phyloP scores from a whole-genome alignment of 2,888 invertebrate genomes.

The Eupsilia transversa region DNA sequence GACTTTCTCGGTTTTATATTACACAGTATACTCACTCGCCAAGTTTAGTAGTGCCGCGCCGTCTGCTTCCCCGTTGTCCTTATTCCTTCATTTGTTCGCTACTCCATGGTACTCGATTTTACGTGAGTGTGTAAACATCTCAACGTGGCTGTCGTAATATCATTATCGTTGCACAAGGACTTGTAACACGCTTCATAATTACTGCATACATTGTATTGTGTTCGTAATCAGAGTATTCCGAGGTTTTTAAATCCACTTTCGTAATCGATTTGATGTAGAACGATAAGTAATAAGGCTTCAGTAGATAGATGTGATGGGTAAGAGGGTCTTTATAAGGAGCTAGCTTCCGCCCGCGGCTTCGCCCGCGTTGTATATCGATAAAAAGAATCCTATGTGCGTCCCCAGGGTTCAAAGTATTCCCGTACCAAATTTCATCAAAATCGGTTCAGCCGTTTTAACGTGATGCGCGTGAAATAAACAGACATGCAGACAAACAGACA shows the following conservation, averaged over 20 bases:
- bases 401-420: too few species aligned
- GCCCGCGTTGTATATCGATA: too few species aligned
- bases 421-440: too few species aligned
- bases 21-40: not conserved
- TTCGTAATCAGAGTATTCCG: conserved; percentile 11
- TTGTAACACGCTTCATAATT: conserved; percentile 40
- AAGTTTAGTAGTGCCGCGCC: not conserved
- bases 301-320: not conserved
- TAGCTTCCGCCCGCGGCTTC: too few species aligned
- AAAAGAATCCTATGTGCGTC: too few species aligned
- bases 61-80: too few species aligned
- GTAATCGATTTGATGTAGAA: conserved; percentile 18
- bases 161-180: conserved; percentile 27
- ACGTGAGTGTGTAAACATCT: conserved; percentile 22
- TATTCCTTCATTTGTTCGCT: conserved; percentile 8
- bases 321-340: too few species aligned
- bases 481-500: too few species aligned
- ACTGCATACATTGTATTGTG: conserved; percentile 48
- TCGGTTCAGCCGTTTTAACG: too few species aligned
- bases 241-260: conserved; percentile 19
- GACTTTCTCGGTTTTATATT: not conserved
- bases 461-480: too few species aligned
- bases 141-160: conserved; percentile 23
- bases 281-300: not conserved
- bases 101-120: conserved; percentile 4